Evolutionary conservation across 1,140 invertebrate genomes (phyloP).

Genomic region (Drosophila serrata): DNA sequence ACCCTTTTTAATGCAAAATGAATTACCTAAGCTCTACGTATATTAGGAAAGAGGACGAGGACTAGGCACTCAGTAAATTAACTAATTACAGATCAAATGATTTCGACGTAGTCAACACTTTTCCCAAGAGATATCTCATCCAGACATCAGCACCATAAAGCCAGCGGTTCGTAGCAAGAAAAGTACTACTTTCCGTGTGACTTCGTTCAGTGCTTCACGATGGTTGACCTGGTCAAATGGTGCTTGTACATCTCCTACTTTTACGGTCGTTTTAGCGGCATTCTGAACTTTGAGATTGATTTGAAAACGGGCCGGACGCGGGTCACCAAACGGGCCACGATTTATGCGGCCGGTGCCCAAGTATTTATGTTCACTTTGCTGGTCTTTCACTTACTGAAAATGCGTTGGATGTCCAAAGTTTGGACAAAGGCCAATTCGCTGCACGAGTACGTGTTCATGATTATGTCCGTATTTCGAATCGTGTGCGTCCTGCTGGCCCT

Average conservation of each 20-base stretch:
- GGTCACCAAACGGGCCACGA: constrained; percentile 15
- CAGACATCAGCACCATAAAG: constrained; percentile 11
- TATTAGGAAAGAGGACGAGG: neutral
- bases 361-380: constrained; percentile 4
- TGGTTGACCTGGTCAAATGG: constrained; percentile 41
- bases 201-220: constrained; percentile 32
- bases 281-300: constrained; percentile 55
- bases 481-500: constrained; percentile 22
- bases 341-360: constrained; percentile 39
- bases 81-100: constrained; percentile 2
- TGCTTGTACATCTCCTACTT: constrained; percentile 37
- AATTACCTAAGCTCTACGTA: neutral
- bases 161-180: neutral
- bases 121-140: neutral
- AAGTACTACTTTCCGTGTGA: neutral
- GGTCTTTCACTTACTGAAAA: neutral
- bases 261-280: constrained; percentile 37
- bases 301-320: constrained; percentile 29
- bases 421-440: constrained; percentile 21
- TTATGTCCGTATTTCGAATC: constrained; percentile 14
- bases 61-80: constrained; percentile 24
- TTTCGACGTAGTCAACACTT: neutral
- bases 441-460: constrained; percentile 42
- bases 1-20: neutral
- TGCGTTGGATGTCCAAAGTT: neutral